Conservation (phyloP, 2,113 vertebrate species). For the Eulemur rufifrons region DNA sequence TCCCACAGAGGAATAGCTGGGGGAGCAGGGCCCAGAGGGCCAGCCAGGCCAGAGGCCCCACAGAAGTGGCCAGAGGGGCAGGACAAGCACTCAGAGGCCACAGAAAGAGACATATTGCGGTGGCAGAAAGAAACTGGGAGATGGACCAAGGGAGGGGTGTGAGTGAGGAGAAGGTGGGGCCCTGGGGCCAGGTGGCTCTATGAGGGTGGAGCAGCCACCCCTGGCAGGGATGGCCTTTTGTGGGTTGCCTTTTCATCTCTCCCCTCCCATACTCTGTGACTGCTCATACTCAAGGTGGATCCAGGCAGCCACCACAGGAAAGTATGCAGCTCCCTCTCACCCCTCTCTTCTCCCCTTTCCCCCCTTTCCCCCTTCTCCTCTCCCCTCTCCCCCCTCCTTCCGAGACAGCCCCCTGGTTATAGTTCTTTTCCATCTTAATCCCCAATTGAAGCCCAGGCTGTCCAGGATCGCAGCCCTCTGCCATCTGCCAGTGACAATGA, state of each 20-base stretch:
- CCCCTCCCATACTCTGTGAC: not conserved
- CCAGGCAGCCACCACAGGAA: too few species aligned
- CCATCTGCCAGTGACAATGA: not conserved
- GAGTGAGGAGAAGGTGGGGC: not conserved
- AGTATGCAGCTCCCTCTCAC: not conserved
- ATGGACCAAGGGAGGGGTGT: not conserved
- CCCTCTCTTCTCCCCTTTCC: too few species aligned
- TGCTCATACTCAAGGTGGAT: too few species aligned
- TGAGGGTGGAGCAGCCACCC: not conserved
- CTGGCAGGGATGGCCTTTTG: too few species aligned
- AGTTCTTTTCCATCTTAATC: not conserved
- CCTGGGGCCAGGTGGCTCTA: not conserved
- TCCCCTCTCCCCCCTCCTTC: too few species aligned
- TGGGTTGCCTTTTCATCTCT: not conserved
- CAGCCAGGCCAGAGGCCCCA: conserved; percentile 84
- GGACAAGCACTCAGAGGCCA: conserved; percentile 83
- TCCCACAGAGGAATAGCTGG: conserved; percentile 90
- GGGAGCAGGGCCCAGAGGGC: conserved; percentile 89
- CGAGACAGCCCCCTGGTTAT: not conserved
- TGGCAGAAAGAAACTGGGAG: not conserved
- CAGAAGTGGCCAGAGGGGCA: conserved; percentile 91
- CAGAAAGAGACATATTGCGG: conserved; percentile 85
- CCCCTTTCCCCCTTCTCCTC: too few species aligned
- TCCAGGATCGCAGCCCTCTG: not conserved
- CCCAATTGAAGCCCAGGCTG: not conserved